phyloP scores from a whole-genome alignment of 1,140 invertebrate species.

The Elymnias hypermnestra region DNA sequence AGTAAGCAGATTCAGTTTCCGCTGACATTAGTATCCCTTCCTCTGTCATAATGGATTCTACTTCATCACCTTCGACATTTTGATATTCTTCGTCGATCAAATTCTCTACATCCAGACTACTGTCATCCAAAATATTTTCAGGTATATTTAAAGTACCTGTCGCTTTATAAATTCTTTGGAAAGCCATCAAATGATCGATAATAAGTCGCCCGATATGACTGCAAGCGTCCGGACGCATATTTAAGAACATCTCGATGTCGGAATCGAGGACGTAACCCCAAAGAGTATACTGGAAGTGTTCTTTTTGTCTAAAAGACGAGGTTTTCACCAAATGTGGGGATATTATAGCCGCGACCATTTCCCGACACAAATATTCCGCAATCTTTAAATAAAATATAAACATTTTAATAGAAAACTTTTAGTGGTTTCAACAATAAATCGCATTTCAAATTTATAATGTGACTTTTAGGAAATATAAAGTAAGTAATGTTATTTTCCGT shows the following conservation, averaged over 20 bases:
- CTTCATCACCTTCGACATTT: constrained; percentile 61
- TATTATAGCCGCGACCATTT: constrained; percentile 73
- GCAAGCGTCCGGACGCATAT: constrained; percentile 76
- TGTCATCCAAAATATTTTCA: constrained; percentile 55
- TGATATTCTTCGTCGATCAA: constrained; percentile 69
- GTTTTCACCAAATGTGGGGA: constrained; percentile 70
- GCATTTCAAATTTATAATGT: too few species aligned
- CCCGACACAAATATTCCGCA: constrained; percentile 76
- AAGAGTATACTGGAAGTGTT: constrained; percentile 74
- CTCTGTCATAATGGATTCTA: constrained; percentile 57
- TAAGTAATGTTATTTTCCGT: not conserved
- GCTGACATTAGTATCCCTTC: constrained; percentile 53
- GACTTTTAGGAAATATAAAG: too few species aligned
- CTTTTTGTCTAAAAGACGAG: constrained; percentile 66
- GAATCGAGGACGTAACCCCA: constrained; percentile 77
- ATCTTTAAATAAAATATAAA: constrained; percentile 54
- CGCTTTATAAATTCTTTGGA: constrained; percentile 70
- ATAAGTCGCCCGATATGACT: constrained; percentile 76
- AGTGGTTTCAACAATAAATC: too few species aligned
- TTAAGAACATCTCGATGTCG: constrained; percentile 76
- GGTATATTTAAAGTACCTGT: constrained; percentile 37
- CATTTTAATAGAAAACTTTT: not conserved
- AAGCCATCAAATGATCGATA: constrained; percentile 72
- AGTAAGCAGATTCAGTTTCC: constrained; percentile 60
- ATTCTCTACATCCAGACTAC: constrained; percentile 53